These are phyloP conservation scores for Esox masquinongy DNA, from an alignment of 2,797 vertebrate genomes.

Conservation along the genomic window DNA sequence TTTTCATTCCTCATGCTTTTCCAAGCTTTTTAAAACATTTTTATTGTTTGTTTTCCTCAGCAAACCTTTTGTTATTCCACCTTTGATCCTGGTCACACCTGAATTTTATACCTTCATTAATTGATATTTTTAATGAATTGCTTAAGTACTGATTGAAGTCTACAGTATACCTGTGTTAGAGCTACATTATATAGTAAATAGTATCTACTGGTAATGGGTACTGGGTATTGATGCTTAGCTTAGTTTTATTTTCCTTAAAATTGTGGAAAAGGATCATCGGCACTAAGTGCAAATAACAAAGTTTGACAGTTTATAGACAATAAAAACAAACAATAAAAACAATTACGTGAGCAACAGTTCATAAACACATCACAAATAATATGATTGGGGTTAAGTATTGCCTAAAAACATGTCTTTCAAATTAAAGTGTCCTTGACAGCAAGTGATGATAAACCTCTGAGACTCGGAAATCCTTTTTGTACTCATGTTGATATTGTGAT, in stretches of 20 bases:
- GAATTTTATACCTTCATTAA: not conserved
- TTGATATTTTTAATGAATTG: not conserved
- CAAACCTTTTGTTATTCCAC: not conserved
- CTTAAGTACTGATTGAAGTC: constrained; percentile 9
- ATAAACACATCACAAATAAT: constrained; percentile 23
- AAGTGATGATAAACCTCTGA: constrained; percentile 55
- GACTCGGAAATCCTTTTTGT: constrained; percentile 55
- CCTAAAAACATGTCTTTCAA: constrained; percentile 35
- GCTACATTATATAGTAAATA: not conserved
- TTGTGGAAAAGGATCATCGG: not conserved
- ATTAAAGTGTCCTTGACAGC: constrained; percentile 65
- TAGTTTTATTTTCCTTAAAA: constrained; percentile 13
- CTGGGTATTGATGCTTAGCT: constrained; percentile 10
- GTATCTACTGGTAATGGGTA: constrained; percentile 5
- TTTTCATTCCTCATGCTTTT: not conserved
- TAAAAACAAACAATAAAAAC: not conserved
- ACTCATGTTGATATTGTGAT: constrained; percentile 59
- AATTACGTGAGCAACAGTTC: constrained; percentile 16
- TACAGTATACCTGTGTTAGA: constrained; percentile 5
- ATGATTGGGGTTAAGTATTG: constrained; percentile 24
- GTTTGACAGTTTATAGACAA: constrained; percentile 6
- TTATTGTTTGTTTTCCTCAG: not conserved
- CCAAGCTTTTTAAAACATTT: not conserved
- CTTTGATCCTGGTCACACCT: not conserved
- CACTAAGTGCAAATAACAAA: not conserved